Evolutionary conservation across 2,888 invertebrate genomes (phyloP), one percentile per base, ranked within the genome.

Genomic region (Elmis aenea): DNA sequence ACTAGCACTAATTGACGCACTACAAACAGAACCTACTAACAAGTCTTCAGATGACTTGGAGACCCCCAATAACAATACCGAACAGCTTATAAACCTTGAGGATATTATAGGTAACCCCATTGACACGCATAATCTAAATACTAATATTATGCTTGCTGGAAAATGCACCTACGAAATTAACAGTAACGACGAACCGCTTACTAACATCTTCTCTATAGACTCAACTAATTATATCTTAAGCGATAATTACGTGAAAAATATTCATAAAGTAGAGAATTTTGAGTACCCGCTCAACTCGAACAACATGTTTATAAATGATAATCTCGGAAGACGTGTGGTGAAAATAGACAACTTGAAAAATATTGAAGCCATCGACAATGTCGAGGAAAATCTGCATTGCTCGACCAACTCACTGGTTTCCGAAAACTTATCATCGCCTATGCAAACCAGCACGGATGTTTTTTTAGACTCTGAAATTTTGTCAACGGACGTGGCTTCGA

Each of bases 381-480:
- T 48, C 16, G 53, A 62, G 32, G 57, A 61, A 25, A 65, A 66
- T 43, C 61, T 67, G 28, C 68, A 67, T 42, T 67, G 65, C 39
- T 68, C 67, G 6, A 64, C 63, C 11, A 69, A 68, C 50, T 70
- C 70, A 4, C 50, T 68, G 27, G 67, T 66, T 47, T 68, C 69
- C 1, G 68, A 70, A 36, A 68, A 70, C 50, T 53, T 69, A 27
- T 69, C 68, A 10, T 71, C 71, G 10, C 70, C 71, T 3, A 70
- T 71, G 68, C 70, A 70, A 51, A 69, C 70, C 2, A 70, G 70
- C 49, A 68, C 69, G 2, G 71, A 71, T 46, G 60, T 68, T 39
- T 67, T 68, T 45, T 45, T 67, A 27, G 68, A 68, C 46, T 69
- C 69, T 1, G 69, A 68, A 51, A 54, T 68, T 29, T 50, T 67